Evolutionary conservation across 2,797 vertebrate genomes (phyloP).

Genomic region (Semaprochilodus insignis): DNA sequence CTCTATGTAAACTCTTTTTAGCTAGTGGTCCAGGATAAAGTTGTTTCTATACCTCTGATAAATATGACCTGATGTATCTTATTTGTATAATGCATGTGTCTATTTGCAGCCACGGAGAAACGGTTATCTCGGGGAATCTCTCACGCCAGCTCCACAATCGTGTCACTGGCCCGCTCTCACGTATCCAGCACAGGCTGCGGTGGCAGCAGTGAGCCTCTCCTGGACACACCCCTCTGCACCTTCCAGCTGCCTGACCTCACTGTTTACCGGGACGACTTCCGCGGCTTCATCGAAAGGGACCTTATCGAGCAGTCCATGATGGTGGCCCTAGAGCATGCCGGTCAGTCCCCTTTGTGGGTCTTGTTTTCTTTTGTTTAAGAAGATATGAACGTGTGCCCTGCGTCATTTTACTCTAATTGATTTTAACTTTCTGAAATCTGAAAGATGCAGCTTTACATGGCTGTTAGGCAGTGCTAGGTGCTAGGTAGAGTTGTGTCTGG

Average conservation of each 20-base stretch:
- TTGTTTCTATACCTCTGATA: too few species aligned
- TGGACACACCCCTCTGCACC: slow-evolving; percentile 95
- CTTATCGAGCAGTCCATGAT: slow-evolving; percentile 98
- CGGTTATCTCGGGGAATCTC: slow-evolving; percentile 93
- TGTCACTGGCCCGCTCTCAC: slow-evolving; percentile 93
- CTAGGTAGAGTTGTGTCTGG: too few species aligned
- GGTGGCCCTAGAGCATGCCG: slow-evolving; percentile 94
- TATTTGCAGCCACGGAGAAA: slow-evolving; percentile 81
- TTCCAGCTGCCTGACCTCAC: slow-evolving; percentile 98
- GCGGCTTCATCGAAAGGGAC: slow-evolving; percentile 93
- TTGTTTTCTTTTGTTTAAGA: too few species aligned
- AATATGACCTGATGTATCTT: background rate
- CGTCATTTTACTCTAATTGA: too few species aligned
- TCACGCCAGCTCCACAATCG: slow-evolving; percentile 94
- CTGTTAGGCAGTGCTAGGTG: too few species aligned
- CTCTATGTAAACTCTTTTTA: too few species aligned
- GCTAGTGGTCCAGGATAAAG: too few species aligned
- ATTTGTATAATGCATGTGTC: background rate
- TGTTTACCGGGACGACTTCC: slow-evolving; percentile 91
- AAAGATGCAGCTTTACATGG: too few species aligned
- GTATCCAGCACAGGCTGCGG: slow-evolving; percentile 83
- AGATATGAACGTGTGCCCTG: too few species aligned
- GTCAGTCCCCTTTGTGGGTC: slow-evolving; percentile 70
- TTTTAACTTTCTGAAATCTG: too few species aligned
- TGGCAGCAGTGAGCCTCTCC: slow-evolving; percentile 77